Conservation (phyloP, 2,888 invertebrate species). For the Graphium colonna region DNA sequence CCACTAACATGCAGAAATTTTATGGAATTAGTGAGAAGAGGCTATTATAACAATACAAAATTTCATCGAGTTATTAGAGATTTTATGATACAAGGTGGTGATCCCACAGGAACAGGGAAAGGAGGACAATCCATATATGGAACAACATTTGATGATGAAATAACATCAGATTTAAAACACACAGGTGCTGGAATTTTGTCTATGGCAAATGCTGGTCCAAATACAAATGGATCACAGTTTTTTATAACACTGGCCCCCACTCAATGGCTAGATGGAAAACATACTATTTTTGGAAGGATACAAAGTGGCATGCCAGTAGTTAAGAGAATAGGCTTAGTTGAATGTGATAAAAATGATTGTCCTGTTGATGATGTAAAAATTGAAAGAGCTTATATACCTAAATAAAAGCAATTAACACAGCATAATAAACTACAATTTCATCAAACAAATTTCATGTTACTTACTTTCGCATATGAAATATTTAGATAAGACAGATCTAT, state of each 20-base stretch:
- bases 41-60: slow-evolving; percentile 97
- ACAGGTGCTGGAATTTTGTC: slow-evolving; percentile 94
- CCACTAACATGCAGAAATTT: slow-evolving; percentile 99
- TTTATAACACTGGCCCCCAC: slow-evolving; percentile 98
- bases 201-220: slow-evolving; percentile 99
- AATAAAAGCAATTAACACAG: slow-evolving; percentile 34
- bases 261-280: slow-evolving; percentile 98
- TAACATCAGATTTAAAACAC: slow-evolving; percentile 95
- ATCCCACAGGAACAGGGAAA: slow-evolving; percentile 91
- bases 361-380: slow-evolving; percentile 94
- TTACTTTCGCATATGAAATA: no score
- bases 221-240: slow-evolving; percentile 99
- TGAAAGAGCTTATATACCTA: slow-evolving; percentile 67
- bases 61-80: slow-evolving; percentile 97
- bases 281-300: slow-evolving; percentile 96
- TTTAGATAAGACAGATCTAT: no score
- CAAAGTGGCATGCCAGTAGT: slow-evolving; percentile 94
- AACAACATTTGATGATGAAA: slow-evolving; percentile 96
- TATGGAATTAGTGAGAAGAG: slow-evolving; percentile 94
- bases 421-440: no score
- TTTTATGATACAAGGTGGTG: slow-evolving; percentile 96
- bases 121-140: slow-evolving; percentile 99
- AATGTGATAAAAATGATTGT: slow-evolving; percentile 94
- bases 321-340: slow-evolving; percentile 94
- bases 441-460: no score